Evolutionary conservation across 1,140 invertebrate species (phyloP).

Genomic region (Daktulosphaira vitifoliae): DNA sequence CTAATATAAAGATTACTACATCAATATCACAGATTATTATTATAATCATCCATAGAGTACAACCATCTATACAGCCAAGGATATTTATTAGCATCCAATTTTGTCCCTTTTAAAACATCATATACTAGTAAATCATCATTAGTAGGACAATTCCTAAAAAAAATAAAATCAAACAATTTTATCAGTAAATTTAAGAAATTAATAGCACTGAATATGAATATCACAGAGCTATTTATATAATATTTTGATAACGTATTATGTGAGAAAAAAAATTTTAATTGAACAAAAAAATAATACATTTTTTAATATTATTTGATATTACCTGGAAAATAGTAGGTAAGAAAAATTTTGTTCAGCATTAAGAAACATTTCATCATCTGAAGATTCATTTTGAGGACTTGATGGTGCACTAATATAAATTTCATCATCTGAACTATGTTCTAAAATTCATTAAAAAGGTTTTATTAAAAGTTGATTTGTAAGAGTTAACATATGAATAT

Average conservation of each 20-base stretch:
- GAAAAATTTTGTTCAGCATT: not conserved
- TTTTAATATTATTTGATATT: too few species aligned
- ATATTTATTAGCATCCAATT: constrained; percentile 10
- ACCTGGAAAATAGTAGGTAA: constrained; percentile 17
- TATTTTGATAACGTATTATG: too few species aligned
- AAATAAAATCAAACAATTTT: too few species aligned
- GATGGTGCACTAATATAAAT: constrained; percentile 18
- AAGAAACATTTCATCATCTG: not conserved
- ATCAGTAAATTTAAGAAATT: too few species aligned
- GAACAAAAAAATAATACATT: too few species aligned
- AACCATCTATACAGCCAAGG: constrained; percentile 10
- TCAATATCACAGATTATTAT: constrained; percentile 20
- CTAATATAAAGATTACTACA: too few species aligned
- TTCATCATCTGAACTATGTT: not conserved
- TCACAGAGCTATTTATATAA: too few species aligned
- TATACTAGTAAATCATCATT: constrained; percentile 6
- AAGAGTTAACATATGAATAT: too few species aligned
- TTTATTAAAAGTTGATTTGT: too few species aligned
- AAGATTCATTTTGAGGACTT: constrained; percentile 14
- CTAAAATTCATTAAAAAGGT: not conserved
- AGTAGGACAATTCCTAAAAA: not conserved
- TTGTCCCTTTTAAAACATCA: not conserved
- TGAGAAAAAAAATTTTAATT: too few species aligned
- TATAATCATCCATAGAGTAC: constrained; percentile 23
- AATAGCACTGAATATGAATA: too few species aligned